Percentiles rank a stretch among this genome's conserved stretches.
phyloP scores from a whole-genome alignment of 1,140 invertebrate species.

The Drosophila serrata region DNA sequence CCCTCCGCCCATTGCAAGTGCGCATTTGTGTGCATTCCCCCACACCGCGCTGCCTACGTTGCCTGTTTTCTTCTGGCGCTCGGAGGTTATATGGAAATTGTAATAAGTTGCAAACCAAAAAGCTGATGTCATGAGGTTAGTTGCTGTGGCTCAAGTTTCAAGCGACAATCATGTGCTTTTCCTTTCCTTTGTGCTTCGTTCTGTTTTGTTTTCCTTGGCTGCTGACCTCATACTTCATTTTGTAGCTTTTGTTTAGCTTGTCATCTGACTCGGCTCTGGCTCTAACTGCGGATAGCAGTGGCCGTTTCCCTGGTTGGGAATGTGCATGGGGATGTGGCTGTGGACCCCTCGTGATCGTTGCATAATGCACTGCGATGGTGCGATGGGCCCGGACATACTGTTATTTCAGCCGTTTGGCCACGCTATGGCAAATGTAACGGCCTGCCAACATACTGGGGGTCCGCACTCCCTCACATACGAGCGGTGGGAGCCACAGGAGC shows the following conservation, averaged over 20 bases:
- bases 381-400: conserved; percentile 39
- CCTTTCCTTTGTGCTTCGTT: conserved; percentile 56
- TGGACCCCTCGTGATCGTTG: conserved; percentile 39
- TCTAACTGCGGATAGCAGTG: not conserved
- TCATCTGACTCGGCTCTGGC: conserved; percentile 52
- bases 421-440: conserved; percentile 70
- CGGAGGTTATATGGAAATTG: conserved; percentile 79
- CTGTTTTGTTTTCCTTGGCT: conserved; percentile 60
- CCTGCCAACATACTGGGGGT: conserved; percentile 50
- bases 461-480: not conserved
- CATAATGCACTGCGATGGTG: conserved; percentile 66
- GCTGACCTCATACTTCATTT: conserved; percentile 82
- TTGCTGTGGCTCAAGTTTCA: conserved; percentile 81
- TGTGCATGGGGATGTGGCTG: not conserved
- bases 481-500: not conserved
- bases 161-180: conserved; percentile 81
- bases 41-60: conserved; percentile 20
- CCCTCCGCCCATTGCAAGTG: conserved; percentile 62
- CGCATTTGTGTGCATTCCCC: conserved; percentile 72
- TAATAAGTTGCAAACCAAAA: conserved; percentile 83
- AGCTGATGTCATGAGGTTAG: conserved; percentile 83
- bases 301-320: not conserved
- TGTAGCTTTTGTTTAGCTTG: conserved; percentile 78
- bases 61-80: conserved; percentile 49
- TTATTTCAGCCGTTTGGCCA: conserved; percentile 24